phyloP scores from a whole-genome alignment of 2,113 vertebrate genomes.

The Blennius ocellaris region DNA sequence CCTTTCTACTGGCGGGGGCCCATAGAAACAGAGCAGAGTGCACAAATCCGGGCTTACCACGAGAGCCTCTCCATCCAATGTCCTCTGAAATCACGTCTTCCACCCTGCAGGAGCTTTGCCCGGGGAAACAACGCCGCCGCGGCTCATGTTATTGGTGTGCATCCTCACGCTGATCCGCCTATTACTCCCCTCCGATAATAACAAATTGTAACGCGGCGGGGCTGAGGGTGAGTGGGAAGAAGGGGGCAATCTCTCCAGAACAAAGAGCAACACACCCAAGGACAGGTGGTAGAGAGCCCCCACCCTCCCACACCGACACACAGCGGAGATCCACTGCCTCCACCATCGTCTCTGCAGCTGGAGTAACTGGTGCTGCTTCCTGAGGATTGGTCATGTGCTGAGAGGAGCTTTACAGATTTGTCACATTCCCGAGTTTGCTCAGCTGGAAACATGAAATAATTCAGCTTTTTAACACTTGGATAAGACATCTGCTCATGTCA shows the following conservation, averaged over 20 bases:
- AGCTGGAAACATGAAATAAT: neutral
- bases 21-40: constrained; percentile 10
- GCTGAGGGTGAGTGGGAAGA: constrained; percentile 10
- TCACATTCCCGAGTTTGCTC: neutral
- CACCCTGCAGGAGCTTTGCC: constrained; percentile 26
- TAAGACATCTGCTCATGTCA: too few relatives aligned
- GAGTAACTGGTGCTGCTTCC: constrained; percentile 7
- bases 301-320: constrained; percentile 18
- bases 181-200: constrained; percentile 55
- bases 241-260: constrained; percentile 39
- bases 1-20: constrained; percentile 10
- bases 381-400: neutral
- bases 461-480: too few relatives aligned
- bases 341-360: constrained; percentile 4
- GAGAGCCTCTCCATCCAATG: constrained; percentile 39
- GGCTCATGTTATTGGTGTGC: constrained; percentile 19
- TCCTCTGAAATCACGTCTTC: constrained; percentile 53
- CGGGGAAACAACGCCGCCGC: constrained; percentile 17
- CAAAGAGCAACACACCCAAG: constrained; percentile 41
- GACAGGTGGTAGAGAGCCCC: constrained; percentile 34
- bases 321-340: neutral
- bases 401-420: neutral
- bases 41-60: constrained; percentile 41
- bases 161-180: constrained; percentile 38
- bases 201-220: constrained; percentile 28